phyloP scores from a whole-genome alignment of 2,797 vertebrate species.

The Takifugu ocellatus region DNA sequence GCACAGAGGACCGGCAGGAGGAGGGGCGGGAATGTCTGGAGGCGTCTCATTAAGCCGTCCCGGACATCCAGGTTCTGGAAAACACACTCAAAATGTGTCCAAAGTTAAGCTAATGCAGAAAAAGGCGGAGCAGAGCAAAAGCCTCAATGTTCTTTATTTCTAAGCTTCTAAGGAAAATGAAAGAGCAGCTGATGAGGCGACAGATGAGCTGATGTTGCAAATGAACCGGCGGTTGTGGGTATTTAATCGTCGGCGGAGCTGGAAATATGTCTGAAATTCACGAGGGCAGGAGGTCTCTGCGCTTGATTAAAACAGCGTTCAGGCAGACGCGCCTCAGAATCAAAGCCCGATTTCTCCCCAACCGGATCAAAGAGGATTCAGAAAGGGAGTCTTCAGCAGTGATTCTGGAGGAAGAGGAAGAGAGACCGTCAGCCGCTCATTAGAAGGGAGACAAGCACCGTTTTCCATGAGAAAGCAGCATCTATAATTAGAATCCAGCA shows the following conservation, averaged over 20 bases:
- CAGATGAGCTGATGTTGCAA: neutral
- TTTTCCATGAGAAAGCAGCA: too few relatives aligned
- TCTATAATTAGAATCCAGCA: too few relatives aligned
- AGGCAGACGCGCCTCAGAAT: neutral
- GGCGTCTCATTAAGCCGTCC: slow-evolving; percentile 18
- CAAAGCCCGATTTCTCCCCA: slow-evolving; percentile 9
- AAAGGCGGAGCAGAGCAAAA: too few relatives aligned
- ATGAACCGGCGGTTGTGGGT: slow-evolving; percentile 5
- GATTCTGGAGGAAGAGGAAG: neutral
- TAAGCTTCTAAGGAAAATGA: neutral
- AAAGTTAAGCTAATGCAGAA: too few relatives aligned
- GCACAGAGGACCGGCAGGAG: neutral
- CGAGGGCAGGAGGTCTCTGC: slow-evolving; percentile 36
- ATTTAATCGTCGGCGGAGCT: slow-evolving; percentile 27
- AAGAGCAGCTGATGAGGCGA: too few relatives aligned
- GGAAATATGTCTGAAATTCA: slow-evolving; percentile 33
- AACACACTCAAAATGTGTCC: too few relatives aligned
- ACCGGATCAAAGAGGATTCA: slow-evolving; percentile 26
- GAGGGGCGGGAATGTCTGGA: neutral
- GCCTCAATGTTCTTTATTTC: neutral
- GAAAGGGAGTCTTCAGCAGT: neutral
- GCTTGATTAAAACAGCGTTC: slow-evolving; percentile 3
- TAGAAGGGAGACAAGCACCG: too few relatives aligned
- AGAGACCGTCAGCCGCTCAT: too few relatives aligned
- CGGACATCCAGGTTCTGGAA: too few relatives aligned